Evolutionary conservation across 2,888 invertebrate genomes (phyloP).

Genomic region (Capitulum mitella): DNA sequence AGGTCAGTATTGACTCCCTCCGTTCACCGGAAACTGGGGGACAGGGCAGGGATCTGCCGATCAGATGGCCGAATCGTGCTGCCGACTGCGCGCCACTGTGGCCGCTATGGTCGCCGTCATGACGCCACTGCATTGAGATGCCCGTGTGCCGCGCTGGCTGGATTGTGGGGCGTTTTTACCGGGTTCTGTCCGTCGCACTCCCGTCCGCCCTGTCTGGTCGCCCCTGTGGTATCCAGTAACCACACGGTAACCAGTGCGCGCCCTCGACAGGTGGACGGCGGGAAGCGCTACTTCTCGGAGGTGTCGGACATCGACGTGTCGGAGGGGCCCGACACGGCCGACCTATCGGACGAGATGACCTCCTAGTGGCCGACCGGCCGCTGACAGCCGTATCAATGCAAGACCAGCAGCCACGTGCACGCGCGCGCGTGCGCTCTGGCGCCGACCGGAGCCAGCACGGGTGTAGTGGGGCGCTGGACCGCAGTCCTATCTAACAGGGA

Average conservation of each 20-base stretch:
- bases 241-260: no score
- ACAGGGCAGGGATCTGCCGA: no score
- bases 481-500: no score
- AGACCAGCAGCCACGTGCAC: no score
- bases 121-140: neutral
- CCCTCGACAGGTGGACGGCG: neutral
- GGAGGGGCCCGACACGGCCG: conserved; percentile 8
- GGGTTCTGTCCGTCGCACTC: neutral
- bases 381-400: neutral
- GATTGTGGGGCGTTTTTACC: neutral
- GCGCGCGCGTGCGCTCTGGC: no score
- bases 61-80: neutral
- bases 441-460: neutral
- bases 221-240: no score
- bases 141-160: neutral
- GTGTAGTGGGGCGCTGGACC: neutral
- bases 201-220: neutral
- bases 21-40: neutral
- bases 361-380: neutral
- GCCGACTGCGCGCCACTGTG: neutral
- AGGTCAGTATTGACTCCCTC: neutral
- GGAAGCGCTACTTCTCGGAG: conserved; percentile 23
- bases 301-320: conserved; percentile 24
- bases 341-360: neutral
- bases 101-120: neutral